Evolutionary conservation across 2,113 vertebrate genomes (phyloP).

Genomic region (Atractosteus spatula): DNA sequence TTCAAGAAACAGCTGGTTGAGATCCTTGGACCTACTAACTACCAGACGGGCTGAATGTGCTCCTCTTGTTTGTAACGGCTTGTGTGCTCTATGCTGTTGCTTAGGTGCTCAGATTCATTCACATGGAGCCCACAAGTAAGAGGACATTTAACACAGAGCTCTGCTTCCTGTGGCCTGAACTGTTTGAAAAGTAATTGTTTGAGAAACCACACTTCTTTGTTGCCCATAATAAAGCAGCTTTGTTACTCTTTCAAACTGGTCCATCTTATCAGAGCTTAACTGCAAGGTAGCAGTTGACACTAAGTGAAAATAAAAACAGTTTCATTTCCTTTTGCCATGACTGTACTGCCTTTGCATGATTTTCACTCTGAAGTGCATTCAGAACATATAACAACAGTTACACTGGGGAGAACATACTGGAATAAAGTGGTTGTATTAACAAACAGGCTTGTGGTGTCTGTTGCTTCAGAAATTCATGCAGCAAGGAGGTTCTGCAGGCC

Average conservation of each 20-base stretch:
- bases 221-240: conserved; percentile 5
- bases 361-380: conserved; percentile 1
- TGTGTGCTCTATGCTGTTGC: no score
- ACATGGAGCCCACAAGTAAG: no score
- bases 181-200: conserved; percentile 4
- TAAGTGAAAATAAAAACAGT: conserved; percentile 6
- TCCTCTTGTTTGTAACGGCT: no score
- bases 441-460: no score
- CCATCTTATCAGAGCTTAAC: conserved; percentile 8
- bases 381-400: neutral
- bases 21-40: no score
- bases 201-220: conserved; percentile 1
- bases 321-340: neutral
- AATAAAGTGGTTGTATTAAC: no score
- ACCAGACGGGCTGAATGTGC: no score
- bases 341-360: neutral
- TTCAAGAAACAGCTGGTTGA: no score
- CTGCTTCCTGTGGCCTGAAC: neutral
- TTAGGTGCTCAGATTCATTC: no score
- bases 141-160: neutral
- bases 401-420: neutral
- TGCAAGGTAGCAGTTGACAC: neutral
- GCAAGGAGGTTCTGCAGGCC: conserved; percentile 54
- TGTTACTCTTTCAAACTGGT: conserved; percentile 10
- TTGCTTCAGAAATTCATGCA: neutral